These are phyloP conservation scores for Micrasema minimum DNA, from an alignment of 1,140 invertebrate genomes.

Conservation along the genomic window DNA sequence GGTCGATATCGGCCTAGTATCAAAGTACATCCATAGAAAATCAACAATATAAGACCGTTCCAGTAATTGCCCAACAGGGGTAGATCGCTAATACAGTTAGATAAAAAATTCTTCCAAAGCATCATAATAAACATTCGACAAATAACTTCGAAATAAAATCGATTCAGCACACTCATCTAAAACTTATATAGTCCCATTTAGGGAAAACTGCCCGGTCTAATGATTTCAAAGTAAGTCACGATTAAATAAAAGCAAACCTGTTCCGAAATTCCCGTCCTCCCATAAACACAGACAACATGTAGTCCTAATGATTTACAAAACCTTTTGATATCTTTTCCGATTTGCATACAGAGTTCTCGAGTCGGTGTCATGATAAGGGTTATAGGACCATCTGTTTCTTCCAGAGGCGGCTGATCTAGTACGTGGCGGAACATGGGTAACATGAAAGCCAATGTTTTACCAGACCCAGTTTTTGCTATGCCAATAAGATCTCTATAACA, in stretches of 20 bases:
- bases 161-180: too few species aligned
- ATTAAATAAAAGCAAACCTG: constrained; percentile 72
- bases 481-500: constrained; percentile 90
- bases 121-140: too few species aligned
- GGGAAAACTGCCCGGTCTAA: too few species aligned
- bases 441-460: constrained; percentile 98
- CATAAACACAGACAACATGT: constrained; percentile 96
- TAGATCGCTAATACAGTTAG: too few species aligned
- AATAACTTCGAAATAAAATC: too few species aligned
- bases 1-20: too few species aligned
- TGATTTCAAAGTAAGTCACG: too few species aligned
- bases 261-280: constrained; percentile 96
- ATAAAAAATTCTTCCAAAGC: too few species aligned
- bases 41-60: too few species aligned
- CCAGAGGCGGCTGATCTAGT: constrained; percentile 90
- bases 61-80: too few species aligned
- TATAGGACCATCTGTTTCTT: constrained; percentile 97
- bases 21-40: too few species aligned
- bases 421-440: constrained; percentile 99
- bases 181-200: too few species aligned
- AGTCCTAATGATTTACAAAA: constrained; percentile 92
- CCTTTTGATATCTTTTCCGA: constrained; percentile 95
- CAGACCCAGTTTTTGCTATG: constrained; percentile 99
- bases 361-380: constrained; percentile 98
- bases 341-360: constrained; percentile 98